A percentile compares a stretch with the other conserved stretches of the same genome.
Evolutionary conservation across 2,113 vertebrate genomes (phyloP).

Genomic region (Carollia perspicillata): DNA sequence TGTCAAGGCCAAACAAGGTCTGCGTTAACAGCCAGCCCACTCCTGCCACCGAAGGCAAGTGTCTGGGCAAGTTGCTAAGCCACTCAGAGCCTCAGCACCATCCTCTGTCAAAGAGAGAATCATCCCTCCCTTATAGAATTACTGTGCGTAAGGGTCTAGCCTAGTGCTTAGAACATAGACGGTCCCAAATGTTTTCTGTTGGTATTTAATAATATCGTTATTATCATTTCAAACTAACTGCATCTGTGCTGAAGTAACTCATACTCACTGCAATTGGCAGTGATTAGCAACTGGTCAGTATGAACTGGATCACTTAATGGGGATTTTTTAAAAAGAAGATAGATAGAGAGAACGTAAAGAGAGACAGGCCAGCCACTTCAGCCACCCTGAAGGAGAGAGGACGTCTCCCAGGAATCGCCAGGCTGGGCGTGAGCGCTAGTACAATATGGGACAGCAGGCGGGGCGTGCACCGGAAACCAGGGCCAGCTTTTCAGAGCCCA

Average conservation of each 20-base stretch:
- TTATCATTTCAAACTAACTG: background rate
- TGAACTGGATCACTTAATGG: background rate
- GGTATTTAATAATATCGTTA: background rate
- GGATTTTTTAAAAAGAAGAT: too few species aligned
- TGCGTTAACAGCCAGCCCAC: background rate
- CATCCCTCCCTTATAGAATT: background rate
- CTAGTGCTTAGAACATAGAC: background rate
- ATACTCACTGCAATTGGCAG: accelerated
- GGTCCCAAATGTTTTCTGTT: background rate
- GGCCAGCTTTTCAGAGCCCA: background rate
- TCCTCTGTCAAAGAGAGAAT: background rate
- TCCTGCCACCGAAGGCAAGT: too few species aligned
- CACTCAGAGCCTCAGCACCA: background rate
- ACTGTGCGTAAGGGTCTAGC: too few species aligned
- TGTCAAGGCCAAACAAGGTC: background rate
- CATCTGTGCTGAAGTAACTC: accelerated
- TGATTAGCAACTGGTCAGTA: background rate
- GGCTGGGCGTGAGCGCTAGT: background rate
- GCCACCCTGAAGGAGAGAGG: background rate
- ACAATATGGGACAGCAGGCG: accelerated
- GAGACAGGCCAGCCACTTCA: background rate
- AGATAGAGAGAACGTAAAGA: accelerated
- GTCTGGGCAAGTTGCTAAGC: background rate
- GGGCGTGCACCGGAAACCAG: background rate
- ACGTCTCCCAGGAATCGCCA: accelerated